A percentile compares a stretch with the other conserved stretches of the same genome.
These are phyloP conservation scores for Neocrepidodera transversa DNA, from an alignment of 2,888 invertebrate species.

Conservation along the genomic window DNA sequence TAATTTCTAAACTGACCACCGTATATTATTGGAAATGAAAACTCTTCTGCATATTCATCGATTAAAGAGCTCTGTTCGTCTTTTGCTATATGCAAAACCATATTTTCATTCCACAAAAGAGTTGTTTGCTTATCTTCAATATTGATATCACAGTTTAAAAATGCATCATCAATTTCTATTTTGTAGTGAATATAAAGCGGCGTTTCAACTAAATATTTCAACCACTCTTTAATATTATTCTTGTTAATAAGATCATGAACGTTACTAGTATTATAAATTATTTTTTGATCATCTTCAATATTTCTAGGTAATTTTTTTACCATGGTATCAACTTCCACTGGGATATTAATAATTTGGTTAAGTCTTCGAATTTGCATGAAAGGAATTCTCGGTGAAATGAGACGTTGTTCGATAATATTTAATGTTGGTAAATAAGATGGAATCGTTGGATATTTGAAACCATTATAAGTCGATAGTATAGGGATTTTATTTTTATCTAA, in stretches of 20 bases:
- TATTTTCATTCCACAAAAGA: conserved; percentile 19
- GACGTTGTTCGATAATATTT: conserved; percentile 40
- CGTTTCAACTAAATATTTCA: conserved; percentile 12
- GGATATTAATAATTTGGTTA: conserved; percentile 49
- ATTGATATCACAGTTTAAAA: background rate
- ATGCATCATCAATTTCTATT: conserved; percentile 13
- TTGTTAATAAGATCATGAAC: conserved; percentile 9
- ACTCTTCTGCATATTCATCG: conserved; percentile 17
- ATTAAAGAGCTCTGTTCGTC: background rate
- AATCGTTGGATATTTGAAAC: conserved; percentile 40
- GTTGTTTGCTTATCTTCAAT: conserved; percentile 23
- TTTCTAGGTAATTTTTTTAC: conserved; percentile 29
- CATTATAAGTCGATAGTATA: conserved; percentile 37
- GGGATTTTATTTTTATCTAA: conserved; percentile 19
- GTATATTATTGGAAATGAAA: conserved; percentile 20
- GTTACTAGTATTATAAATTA: conserved; percentile 15
- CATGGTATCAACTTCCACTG: conserved; percentile 40
- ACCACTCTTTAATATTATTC: conserved; percentile 14
- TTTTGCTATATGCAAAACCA: background rate
- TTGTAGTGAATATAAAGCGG: conserved; percentile 17
- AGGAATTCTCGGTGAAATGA: conserved; percentile 43
- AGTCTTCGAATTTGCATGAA: conserved; percentile 33
- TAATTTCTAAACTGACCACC: conserved; percentile 8
- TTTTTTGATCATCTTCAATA: conserved; percentile 19
- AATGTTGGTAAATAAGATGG: conserved; percentile 34